These are phyloP conservation scores for Crocodylus rhombifer DNA, from an alignment of 2,797 vertebrate species.

Conservation along the genomic window DNA sequence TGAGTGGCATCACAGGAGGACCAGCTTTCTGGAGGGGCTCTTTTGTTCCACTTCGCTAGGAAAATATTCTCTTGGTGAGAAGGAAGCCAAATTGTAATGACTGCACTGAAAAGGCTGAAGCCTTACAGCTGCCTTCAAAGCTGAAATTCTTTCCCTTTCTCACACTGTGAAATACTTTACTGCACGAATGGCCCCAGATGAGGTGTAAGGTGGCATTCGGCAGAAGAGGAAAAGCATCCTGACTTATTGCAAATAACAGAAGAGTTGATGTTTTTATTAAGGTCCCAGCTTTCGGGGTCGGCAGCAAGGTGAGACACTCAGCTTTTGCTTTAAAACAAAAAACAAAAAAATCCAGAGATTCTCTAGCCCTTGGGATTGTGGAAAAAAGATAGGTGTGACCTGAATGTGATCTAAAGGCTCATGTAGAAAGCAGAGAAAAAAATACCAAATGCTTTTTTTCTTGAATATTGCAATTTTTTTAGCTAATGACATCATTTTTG, in stretches of 20 bases:
- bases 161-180: background rate
- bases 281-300: background rate
- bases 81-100: background rate
- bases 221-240: background rate
- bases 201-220: background rate
- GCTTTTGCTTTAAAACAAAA: background rate
- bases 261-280: background rate
- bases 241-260: background rate
- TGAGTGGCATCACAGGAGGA: background rate
- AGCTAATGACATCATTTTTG: background rate
- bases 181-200: background rate
- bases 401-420: background rate
- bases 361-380: background rate
- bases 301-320: background rate
- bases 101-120: background rate
- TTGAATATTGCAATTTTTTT: background rate
- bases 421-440: background rate
- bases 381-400: background rate
- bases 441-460: background rate
- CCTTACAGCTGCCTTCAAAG: background rate
- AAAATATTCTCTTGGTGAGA: background rate
- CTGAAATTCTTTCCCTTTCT: background rate
- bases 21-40: background rate
- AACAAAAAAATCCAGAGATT: background rate
- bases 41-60: background rate